Percentiles rank a stretch among this genome's conserved stretches.
phyloP scores from a whole-genome alignment of 2,113 vertebrate species.

The Cephalopterus ornatus region DNA sequence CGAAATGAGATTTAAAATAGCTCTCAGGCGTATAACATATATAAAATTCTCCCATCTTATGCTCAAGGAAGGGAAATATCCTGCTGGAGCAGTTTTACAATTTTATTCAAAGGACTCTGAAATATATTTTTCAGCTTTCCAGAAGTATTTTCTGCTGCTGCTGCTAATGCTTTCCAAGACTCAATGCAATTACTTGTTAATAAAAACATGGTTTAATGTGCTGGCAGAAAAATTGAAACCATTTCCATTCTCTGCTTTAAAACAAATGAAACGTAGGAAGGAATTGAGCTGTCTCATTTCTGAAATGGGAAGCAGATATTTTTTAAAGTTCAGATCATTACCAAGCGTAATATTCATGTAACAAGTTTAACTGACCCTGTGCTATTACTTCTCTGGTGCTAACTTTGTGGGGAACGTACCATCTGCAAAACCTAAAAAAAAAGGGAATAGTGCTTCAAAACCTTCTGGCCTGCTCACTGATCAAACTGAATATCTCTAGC shows the following conservation, averaged over 20 bases:
- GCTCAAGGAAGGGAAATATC: background rate
- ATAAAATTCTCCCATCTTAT: background rate
- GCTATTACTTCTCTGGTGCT: background rate
- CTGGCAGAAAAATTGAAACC: conserved; percentile 62
- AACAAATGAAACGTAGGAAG: conserved; percentile 66
- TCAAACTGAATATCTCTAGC: background rate
- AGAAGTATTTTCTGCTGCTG: conserved; percentile 41
- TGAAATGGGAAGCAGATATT: conserved; percentile 65
- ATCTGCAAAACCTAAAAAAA: background rate
- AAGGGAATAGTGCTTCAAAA: background rate
- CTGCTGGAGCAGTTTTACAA: background rate
- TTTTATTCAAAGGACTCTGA: conserved; percentile 58
- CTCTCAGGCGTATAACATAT: background rate
- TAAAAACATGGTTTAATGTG: conserved; percentile 70
- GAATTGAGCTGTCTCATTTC: conserved; percentile 63
- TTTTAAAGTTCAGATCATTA: conserved; percentile 66
- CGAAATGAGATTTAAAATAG: conserved; percentile 5
- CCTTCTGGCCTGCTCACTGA: background rate
- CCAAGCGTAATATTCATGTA: conserved; percentile 56
- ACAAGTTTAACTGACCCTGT: conserved; percentile 54
- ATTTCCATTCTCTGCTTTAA: conserved; percentile 62
- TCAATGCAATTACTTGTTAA: conserved; percentile 68
- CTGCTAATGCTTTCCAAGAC: conserved; percentile 48
- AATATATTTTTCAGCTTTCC: conserved; percentile 40
- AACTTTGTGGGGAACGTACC: conserved; percentile 7